phyloP scores from a whole-genome alignment of 53 echinoderm and acorn worm genomes.

The Pentamera pediparva region DNA sequence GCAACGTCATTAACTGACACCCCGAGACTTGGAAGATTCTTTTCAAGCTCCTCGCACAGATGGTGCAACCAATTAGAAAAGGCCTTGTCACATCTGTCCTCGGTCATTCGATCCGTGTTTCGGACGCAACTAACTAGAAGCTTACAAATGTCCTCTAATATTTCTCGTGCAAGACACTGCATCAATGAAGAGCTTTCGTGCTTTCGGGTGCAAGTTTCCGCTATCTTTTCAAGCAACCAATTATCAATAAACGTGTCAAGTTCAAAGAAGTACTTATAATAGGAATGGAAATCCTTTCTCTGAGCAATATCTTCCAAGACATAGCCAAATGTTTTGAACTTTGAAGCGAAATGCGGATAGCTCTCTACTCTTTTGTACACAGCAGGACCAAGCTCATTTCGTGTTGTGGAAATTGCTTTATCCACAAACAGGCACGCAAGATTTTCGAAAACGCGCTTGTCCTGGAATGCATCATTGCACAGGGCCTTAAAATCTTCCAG shows the following conservation, averaged over 20 bases:
- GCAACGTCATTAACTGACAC: not conserved
- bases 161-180: not conserved
- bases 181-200: not conserved
- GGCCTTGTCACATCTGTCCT: not conserved
- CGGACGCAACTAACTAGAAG: not conserved
- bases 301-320: not conserved
- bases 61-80: not conserved
- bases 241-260: not conserved
- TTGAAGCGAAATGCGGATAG: not conserved
- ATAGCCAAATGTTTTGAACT: not conserved
- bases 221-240: not conserved
- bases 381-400: not conserved
- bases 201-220: not conserved
- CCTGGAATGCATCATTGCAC: constrained; percentile 7
- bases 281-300: not conserved
- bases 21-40: not conserved
- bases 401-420: not conserved
- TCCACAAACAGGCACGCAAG: not conserved
- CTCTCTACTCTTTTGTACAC: not conserved
- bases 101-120: no score
- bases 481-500: constrained; percentile 14
- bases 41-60: not conserved
- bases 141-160: not conserved
- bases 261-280: not conserved
- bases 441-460: not conserved